Evolutionary conservation across 2,888 invertebrate genomes (phyloP), one percentile per base, ranked within the genome.

Genomic region (Gymnosoma rotundatum): DNA sequence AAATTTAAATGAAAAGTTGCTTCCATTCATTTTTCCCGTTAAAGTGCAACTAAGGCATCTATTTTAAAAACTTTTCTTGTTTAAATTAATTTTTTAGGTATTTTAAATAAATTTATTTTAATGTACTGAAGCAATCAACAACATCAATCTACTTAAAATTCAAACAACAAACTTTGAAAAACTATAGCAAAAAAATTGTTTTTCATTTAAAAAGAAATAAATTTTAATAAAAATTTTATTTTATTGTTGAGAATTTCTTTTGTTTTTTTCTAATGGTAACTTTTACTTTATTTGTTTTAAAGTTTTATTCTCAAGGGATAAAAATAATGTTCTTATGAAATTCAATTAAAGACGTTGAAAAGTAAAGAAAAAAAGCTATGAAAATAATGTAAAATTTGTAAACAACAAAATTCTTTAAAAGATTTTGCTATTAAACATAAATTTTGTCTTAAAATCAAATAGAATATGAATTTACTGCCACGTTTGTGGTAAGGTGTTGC

Each of bases 341-440:
- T 20, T 12, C 21, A 63, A 63, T 63, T 3, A 45, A 45, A 63
- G 25, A 45, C 45, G 16, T 63, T 63, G 63, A 48, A 63, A 45
- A 48, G n/a, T 21, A 25, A 48, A 48, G 12, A 3, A 48, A 21
- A 45, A 63, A 12, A 42, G 12, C 9, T 12, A 42, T 12, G 18
- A 50, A 64, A 14, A 32, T 50, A 14, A 63, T 25, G 9, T 25
- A 63, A 63, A 63, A 25, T 63, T 9, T 16, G 21, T 63, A 42
- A 12, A 10, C 38, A 38, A 38, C 3, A 10, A 38, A 10, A 38
- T 38, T 38, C 5, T 38, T 1, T 7, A 38, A 7, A 38, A 38
- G 10, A 7, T 38, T 38, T 38, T 32, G 5, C 9, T 38, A 38
- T 38, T 32, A 32, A 32, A 32, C 5, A 4, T 32, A 32, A 32